A percentile compares a stretch with the other conserved stretches of the same genome.
Conservation (phyloP, 2,888 invertebrate genomes). For the Aphodius granarius region DNA sequence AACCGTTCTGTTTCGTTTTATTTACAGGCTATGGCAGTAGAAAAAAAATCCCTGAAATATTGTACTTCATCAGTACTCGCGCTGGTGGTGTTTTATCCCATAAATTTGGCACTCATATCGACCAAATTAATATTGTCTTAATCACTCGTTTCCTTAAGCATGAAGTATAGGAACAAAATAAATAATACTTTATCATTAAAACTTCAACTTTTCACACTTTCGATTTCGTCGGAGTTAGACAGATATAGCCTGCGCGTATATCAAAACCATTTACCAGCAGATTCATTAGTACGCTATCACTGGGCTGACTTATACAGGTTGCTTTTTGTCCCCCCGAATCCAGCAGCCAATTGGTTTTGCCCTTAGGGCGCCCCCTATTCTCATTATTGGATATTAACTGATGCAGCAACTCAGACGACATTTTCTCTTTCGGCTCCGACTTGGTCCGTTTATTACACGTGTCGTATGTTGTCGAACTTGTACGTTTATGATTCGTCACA, state of each 20-base stretch:
- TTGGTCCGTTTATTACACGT: conserved; percentile 44
- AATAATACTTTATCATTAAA: too few species aligned
- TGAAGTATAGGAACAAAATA: background rate
- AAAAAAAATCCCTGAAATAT: conserved; percentile 18
- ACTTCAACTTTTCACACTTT: conserved; percentile 21
- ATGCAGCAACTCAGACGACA: conserved; percentile 60
- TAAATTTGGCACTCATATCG: background rate
- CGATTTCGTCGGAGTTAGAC: conserved; percentile 64
- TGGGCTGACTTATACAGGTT: conserved; percentile 57
- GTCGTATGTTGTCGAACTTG: conserved; percentile 40
- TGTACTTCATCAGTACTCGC: conserved; percentile 14
- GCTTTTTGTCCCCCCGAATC: conserved; percentile 49
- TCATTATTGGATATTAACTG: conserved; percentile 60
- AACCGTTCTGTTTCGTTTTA: background rate
- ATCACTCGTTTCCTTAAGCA: background rate
- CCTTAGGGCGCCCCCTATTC: conserved; percentile 46
- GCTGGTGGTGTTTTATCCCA: background rate
- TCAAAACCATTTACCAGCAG: conserved; percentile 94
- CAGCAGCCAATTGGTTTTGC: conserved; percentile 48
- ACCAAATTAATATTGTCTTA: background rate
- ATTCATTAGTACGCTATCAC: conserved; percentile 89
- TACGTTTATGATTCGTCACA: conserved; percentile 37
- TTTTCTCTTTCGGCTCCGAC: conserved; percentile 49
- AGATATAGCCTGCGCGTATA: conserved; percentile 89
- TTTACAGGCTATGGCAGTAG: background rate